Percentiles rank a stretch among this genome's conserved stretches.
Conservation (phyloP, 2,113 vertebrate species). For the Caloenas nicobarica region DNA sequence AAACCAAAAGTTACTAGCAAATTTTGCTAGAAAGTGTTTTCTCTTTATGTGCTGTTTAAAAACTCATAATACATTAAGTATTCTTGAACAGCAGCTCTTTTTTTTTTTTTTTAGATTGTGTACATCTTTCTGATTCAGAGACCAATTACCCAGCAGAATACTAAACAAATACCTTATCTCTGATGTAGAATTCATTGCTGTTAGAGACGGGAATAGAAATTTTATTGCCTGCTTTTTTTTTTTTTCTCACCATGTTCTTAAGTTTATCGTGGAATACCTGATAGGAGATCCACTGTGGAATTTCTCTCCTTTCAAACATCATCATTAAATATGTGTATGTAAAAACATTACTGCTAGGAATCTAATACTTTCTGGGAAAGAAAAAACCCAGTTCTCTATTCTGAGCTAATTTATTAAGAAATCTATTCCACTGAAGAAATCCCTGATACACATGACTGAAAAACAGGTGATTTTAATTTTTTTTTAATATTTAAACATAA, state of each 20-base stretch:
- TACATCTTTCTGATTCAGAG: neutral
- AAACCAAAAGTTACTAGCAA: constrained; percentile 1
- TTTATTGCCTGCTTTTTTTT: neutral
- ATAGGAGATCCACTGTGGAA: neutral
- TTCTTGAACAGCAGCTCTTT: neutral
- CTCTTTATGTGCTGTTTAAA: neutral
- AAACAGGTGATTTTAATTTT: neutral
- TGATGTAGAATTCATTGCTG: neutral
- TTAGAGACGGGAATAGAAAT: neutral
- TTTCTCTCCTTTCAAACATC: neutral
- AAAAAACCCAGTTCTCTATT: neutral
- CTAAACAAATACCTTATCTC: neutral
- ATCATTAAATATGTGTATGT: neutral
- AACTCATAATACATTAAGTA: neutral
- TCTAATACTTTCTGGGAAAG: neutral
- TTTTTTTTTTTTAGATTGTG: neutral
- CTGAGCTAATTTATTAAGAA: neutral
- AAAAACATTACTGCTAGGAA: neutral
- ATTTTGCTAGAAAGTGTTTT: neutral
- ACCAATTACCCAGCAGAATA: neutral
- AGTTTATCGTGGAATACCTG: neutral
- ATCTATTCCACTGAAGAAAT: neutral
- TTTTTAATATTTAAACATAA: neutral
- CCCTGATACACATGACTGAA: neutral
- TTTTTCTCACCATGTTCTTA: neutral